phyloP scores from a whole-genome alignment of 2,888 invertebrate genomes.

The Pinctada fucata region DNA sequence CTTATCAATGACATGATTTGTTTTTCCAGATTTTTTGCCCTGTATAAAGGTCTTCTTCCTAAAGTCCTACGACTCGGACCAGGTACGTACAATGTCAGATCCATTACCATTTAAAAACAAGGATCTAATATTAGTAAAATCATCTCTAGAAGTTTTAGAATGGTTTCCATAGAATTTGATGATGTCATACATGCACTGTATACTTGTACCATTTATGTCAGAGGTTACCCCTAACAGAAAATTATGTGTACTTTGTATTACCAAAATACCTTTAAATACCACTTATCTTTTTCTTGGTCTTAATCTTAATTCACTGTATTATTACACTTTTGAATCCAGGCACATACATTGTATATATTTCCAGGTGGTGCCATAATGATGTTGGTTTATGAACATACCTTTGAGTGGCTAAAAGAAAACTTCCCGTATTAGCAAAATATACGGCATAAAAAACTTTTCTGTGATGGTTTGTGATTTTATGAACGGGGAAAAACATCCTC shows the following conservation, averaged over 20 bases:
- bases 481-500: no score
- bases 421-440: neutral
- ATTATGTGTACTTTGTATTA: neutral
- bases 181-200: neutral
- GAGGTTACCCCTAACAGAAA: no score
- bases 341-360: conserved; percentile 8
- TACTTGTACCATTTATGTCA: no score
- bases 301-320: no score
- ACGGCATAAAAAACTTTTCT: no score
- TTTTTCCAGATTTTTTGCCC: conserved; percentile 85
- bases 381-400: conserved; percentile 92
- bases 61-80: conserved; percentile 94
- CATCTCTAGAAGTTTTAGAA: no score
- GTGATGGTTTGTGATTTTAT: no score
- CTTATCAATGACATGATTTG: no score
- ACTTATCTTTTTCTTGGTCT: neutral
- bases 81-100: conserved; percentile 64
- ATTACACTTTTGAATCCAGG: no score
- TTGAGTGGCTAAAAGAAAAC: conserved; percentile 82
- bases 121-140: neutral
- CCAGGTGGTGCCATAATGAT: conserved; percentile 95
- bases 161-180: neutral
- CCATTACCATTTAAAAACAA: neutral
- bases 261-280: neutral
- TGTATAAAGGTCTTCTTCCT: conserved; percentile 94